Evolutionary conservation across 2,888 invertebrate genomes (phyloP).

Genomic region (Stenodema calcarata): DNA sequence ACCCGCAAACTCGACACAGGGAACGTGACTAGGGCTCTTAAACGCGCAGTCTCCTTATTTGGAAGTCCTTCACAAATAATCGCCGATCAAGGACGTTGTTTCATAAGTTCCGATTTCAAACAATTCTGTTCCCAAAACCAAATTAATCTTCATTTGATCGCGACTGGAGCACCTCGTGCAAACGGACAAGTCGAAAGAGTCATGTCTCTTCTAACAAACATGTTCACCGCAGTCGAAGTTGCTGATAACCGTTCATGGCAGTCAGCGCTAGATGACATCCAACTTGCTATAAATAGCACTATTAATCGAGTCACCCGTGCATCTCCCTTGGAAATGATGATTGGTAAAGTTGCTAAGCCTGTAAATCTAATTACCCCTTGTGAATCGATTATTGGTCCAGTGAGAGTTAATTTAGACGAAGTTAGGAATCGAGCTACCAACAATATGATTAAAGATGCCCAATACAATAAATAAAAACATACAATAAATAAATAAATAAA

Average conservation of each 20-base stretch:
- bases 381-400: background rate
- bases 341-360: background rate
- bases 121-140: constrained; percentile 50
- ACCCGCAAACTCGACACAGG: constrained; percentile 58
- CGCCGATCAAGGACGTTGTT: too few relatives aligned
- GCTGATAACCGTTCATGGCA: constrained; percentile 10
- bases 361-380: background rate
- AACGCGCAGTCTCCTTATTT: constrained; percentile 52
- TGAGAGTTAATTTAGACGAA: background rate
- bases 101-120: constrained; percentile 18
- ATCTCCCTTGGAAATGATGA: background rate
- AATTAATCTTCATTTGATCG: constrained; percentile 56
- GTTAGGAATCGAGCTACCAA: background rate
- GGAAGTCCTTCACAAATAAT: constrained; percentile 53
- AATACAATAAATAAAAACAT: constrained; percentile 20
- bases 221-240: constrained; percentile 12
- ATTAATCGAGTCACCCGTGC: background rate
- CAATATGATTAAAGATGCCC: background rate
- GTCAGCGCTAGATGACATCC: background rate
- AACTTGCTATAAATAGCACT: background rate
- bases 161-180: constrained; percentile 57
- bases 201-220: constrained; percentile 24
- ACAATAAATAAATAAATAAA: too few relatives aligned
- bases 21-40: constrained; percentile 51
- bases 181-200: constrained; percentile 55